Evolutionary conservation across 2,797 vertebrate species (phyloP).

Genomic region (Lacerta agilis): DNA sequence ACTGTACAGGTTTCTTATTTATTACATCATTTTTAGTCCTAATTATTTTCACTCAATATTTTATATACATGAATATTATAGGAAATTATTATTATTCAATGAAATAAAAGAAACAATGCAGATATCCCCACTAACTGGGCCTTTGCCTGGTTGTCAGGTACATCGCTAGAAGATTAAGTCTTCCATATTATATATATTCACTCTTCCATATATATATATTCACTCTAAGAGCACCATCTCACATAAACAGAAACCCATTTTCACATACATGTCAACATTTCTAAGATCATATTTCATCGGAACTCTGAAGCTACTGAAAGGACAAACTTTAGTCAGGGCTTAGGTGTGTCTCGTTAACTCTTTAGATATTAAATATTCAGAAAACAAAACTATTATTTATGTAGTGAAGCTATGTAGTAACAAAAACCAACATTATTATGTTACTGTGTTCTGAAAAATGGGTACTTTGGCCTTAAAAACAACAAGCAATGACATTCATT

Average conservation of each 20-base stretch:
- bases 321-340: constrained; percentile 34
- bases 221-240: constrained; percentile 34
- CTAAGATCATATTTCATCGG: constrained; percentile 39
- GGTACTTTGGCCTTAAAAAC: background rate
- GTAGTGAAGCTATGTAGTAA: background rate
- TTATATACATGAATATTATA: background rate
- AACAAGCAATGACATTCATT: background rate
- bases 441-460: constrained; percentile 10
- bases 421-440: background rate
- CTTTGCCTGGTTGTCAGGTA: constrained; percentile 40
- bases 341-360: background rate
- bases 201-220: constrained; percentile 32
- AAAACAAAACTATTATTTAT: background rate
- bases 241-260: constrained; percentile 45
- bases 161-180: constrained; percentile 19
- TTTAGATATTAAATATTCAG: constrained; percentile 11
- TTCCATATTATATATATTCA: background rate
- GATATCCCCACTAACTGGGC: constrained; percentile 24
- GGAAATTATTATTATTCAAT: no score
- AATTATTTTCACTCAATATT: background rate
- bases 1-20: background rate
- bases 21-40: background rate
- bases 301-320: constrained; percentile 23
- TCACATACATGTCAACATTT: constrained; percentile 59
- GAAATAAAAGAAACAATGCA: background rate